These are phyloP conservation scores for Otolemur garnettii DNA, from an alignment of 2,113 vertebrate genomes.

Conservation along the genomic window DNA sequence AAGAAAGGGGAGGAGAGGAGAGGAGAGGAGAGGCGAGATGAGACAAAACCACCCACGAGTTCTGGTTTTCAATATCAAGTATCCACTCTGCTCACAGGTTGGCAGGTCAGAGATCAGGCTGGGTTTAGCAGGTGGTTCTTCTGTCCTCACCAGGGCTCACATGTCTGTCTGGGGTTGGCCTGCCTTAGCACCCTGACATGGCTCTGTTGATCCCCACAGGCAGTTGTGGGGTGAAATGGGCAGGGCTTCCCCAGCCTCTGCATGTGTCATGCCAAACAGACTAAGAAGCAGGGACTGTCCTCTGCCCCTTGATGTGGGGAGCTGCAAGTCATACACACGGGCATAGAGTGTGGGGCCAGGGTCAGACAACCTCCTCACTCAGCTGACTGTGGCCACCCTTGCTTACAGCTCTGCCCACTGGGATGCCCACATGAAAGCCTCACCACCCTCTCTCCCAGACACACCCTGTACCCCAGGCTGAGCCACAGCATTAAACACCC, in stretches of 20 bases:
- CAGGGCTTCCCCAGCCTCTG: background rate
- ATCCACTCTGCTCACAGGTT: background rate
- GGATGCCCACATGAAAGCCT: background rate
- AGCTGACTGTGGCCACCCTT: fast-evolving
- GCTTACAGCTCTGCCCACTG: fast-evolving
- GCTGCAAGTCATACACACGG: background rate
- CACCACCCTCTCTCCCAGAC: background rate
- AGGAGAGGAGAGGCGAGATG: too few species aligned
- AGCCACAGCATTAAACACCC: background rate
- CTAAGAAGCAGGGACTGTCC: background rate
- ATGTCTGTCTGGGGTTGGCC: too few species aligned
- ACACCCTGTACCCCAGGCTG: background rate
- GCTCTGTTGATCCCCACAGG: too few species aligned
- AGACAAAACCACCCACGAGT: too few species aligned
- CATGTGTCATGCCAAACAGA: background rate
- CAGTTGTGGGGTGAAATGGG: too few species aligned
- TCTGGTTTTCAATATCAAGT: background rate
- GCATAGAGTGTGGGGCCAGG: background rate
- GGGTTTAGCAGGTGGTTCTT: background rate
- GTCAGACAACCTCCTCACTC: background rate
- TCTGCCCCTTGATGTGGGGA: background rate
- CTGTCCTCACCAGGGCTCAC: background rate
- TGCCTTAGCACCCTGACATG: too few species aligned
- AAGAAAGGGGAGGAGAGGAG: too few species aligned
- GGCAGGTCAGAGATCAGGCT: background rate